A percentile compares a stretch with the other conserved stretches of the same genome.
phyloP scores from a whole-genome alignment of 2,888 invertebrate genomes.

The Rhaphigaster nebulosa region DNA sequence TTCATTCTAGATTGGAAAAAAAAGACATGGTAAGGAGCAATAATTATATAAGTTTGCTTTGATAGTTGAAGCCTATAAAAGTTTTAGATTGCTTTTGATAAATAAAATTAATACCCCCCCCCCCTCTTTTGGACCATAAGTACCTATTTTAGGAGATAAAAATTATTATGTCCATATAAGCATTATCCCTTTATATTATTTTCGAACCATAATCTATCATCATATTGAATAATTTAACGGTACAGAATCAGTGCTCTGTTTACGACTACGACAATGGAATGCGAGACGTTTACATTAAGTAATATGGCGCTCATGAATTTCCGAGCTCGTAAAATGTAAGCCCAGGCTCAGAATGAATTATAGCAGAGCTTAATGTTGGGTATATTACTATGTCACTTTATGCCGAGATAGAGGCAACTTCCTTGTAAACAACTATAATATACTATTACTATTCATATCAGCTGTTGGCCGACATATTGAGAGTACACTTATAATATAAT shows the following conservation, averaged over 20 bases:
- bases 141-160: neutral
- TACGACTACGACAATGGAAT: neutral
- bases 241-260: neutral
- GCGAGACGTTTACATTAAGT: neutral
- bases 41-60: no score
- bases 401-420: neutral
- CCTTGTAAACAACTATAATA: conserved; percentile 8
- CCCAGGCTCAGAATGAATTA: neutral
- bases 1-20: no score
- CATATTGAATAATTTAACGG: neutral
- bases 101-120: no score
- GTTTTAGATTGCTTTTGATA: no score
- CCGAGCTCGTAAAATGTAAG: neutral
- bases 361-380: neutral
- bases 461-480: neutral
- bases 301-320: neutral
- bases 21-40: no score
- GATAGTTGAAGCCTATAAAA: no score
- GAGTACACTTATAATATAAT: neutral
- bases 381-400: neutral
- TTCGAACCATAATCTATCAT: neutral
- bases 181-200: neutral
- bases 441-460: neutral
- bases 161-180: neutral
- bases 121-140: no score